phyloP scores from a whole-genome alignment of 2,797 vertebrate genomes.

The Anas georgica region DNA sequence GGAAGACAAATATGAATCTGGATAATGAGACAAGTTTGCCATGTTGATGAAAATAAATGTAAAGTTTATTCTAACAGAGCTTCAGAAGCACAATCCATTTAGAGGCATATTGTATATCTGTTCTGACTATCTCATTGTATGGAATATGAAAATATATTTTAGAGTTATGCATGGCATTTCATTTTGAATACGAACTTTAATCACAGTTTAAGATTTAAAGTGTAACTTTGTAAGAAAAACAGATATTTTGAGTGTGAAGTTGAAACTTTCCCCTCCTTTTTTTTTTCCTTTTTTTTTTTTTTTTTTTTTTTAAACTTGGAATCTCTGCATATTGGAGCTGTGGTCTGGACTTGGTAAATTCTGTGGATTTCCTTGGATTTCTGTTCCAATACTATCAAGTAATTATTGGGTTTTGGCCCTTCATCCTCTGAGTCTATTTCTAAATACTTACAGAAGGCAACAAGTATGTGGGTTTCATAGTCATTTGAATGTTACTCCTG shows the following conservation, averaged over 20 bases:
- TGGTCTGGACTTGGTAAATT: not conserved
- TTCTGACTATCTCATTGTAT: not conserved
- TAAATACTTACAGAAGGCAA: not conserved
- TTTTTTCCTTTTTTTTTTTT: not conserved
- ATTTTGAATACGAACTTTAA: not conserved
- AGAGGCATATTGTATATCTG: not conserved
- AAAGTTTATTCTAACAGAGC: slow-evolving; percentile 46
- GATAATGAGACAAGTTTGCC: slow-evolving; percentile 62
- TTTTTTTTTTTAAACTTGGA: not conserved
- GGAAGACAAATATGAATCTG: slow-evolving; percentile 62
- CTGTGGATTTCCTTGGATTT: not conserved
- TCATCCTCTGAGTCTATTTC: not conserved
- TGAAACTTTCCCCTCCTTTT: not conserved
- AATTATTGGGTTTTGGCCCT: not conserved
- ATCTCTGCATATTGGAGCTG: not conserved
- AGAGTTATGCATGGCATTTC: not conserved
- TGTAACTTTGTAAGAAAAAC: not conserved
- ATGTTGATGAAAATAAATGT: slow-evolving; percentile 57
- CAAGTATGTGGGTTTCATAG: not conserved
- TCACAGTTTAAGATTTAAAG: not conserved
- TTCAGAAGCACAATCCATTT: slow-evolving; percentile 30
- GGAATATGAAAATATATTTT: not conserved
- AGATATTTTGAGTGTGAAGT: not conserved
- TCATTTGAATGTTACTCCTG: not conserved
- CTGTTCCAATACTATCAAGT: not conserved